Percentiles rank a stretch among this genome's conserved stretches.
Conservation (phyloP, 1,140 invertebrate genomes). For the Caligus rogercresseyi region DNA sequence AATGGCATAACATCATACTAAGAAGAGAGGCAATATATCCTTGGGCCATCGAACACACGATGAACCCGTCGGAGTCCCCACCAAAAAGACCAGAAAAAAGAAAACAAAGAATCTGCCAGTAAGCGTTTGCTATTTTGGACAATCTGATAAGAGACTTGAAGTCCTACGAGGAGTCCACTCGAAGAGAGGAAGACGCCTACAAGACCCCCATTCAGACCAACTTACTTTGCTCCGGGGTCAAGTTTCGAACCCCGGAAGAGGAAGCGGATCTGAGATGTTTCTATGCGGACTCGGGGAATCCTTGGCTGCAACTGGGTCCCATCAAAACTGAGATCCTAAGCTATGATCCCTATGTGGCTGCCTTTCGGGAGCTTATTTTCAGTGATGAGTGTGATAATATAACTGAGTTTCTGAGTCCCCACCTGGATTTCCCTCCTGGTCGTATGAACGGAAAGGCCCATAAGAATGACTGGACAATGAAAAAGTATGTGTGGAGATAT, state of each 20-base stretch:
- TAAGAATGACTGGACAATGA: slow-evolving; percentile 18
- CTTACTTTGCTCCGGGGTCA: neutral
- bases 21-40: neutral
- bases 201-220: neutral
- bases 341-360: slow-evolving; percentile 5
- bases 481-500: slow-evolving; percentile 10
- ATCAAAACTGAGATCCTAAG: neutral
- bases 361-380: neutral
- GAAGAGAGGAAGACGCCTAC: neutral
- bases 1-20: neutral
- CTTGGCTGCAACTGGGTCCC: slow-evolving; percentile 14
- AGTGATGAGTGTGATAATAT: slow-evolving; percentile 11
- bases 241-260: slow-evolving; percentile 4
- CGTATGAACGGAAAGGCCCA: neutral
- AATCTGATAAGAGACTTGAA: neutral
- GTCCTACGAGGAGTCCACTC: neutral
- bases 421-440: slow-evolving; percentile 12
- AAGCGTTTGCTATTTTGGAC: neutral
- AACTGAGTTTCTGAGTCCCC: neutral
- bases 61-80: neutral
- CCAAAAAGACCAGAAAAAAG: neutral
- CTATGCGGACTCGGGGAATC: neutral
- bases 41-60: neutral
- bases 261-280: slow-evolving; percentile 1
- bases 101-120: neutral